Evolutionary conservation across 2,888 invertebrate species (phyloP), one percentile per base, ranked within the genome.

Genomic region (Neoaliturus tenellus): DNA sequence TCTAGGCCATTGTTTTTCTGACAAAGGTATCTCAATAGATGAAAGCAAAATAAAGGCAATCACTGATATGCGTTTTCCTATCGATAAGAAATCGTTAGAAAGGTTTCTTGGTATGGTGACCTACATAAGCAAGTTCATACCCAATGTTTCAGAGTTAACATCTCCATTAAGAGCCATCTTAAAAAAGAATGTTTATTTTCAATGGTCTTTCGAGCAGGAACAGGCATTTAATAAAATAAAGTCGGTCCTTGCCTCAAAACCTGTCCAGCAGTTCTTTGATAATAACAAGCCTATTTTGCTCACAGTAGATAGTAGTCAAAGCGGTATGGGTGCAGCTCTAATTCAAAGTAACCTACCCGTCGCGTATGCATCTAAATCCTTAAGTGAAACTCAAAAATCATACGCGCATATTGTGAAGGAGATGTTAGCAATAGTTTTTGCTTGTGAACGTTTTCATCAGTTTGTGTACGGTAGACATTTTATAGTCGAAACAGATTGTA

Each of bases 1-100:
- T 81, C 55, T 88, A 58, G 88, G 88, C 12, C 85, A 85, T 48
- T 85, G 80, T 44, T 78, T 88, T 28, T 84, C 83, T 35, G 80
- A 85, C 28, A 39, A 85, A 35, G 87, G 86, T 14, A 73, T 88
- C 28, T 10, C 8, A 3, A 33, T 67, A 31, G 82, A 80, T 71
- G 67, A 75, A 35, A 44, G 44, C 14, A 86, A 85, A 58, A 80
- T 85, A 31, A 75, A 67, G 48, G 85, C 85, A 17, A 85, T 85
- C 51, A 12, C 55, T 8, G 39, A 84, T 33, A 83, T 81, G 28
- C 51, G 80, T 0, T 33, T 67, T 28, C 86, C 85, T 23, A 84
- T 20, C 25, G 67, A 35, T 67, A 48, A 80, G 17, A 48, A 80
- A 28, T 48, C 75, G 12, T 48, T 86, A 10, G 83, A 86, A 80